Conservation (phyloP, 2,888 invertebrate species). For the Macrosiphum euphorbiae region DNA sequence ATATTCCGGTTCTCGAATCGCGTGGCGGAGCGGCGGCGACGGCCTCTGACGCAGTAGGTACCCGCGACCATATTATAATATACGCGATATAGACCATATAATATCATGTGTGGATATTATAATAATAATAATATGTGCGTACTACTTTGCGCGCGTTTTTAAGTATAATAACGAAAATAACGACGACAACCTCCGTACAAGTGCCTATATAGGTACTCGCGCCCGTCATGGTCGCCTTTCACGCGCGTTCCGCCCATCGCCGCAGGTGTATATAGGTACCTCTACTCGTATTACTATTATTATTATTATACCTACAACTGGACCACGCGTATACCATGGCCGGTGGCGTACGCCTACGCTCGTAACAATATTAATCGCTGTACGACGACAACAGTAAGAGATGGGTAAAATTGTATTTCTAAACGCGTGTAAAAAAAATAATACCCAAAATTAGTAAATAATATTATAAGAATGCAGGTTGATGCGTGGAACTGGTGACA, state of each 20-base stretch:
- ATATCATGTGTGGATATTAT: background rate
- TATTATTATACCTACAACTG: background rate
- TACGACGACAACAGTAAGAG: background rate
- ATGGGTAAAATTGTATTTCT: too few relatives aligned
- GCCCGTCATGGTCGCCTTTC: slow-evolving; percentile 23
- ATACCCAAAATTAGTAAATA: too few relatives aligned
- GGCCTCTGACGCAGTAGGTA: background rate
- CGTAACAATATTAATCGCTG: background rate
- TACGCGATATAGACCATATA: background rate
- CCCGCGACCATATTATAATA: background rate
- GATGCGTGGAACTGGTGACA: background rate
- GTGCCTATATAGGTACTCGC: background rate
- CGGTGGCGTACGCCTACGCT: background rate
- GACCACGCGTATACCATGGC: background rate
- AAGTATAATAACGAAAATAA: background rate
- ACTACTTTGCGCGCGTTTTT: background rate
- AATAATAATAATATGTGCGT: background rate
- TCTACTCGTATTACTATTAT: background rate
- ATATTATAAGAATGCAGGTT: background rate
- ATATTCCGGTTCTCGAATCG: slow-evolving; percentile 38
- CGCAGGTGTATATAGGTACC: background rate
- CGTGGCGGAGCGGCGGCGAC: background rate
- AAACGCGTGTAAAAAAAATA: too few relatives aligned
- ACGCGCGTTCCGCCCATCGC: slow-evolving; percentile 35
- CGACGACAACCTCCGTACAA: background rate